Conservation (phyloP, 2,888 invertebrate genomes). For the Orchesellides sinensis region DNA sequence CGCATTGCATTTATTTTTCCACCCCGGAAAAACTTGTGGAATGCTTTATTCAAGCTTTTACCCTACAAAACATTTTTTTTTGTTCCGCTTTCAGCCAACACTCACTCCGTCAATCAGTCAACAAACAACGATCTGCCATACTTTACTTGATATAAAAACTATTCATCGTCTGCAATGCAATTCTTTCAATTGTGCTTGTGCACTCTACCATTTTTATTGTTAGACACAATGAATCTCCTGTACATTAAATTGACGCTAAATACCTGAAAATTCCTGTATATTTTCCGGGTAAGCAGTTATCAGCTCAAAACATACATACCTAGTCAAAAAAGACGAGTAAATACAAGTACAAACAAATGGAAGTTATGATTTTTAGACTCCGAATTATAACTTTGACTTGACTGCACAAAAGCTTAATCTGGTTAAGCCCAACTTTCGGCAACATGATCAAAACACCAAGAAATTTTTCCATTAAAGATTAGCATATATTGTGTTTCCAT, state of each 20-base stretch:
- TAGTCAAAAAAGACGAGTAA: no score
- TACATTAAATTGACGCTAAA: neutral
- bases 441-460: constrained; percentile 6
- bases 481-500: neutral
- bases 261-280: neutral
- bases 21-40: constrained; percentile 51
- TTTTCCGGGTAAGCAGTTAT: no score
- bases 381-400: no score
- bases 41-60: constrained; percentile 29
- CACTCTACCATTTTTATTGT: neutral
- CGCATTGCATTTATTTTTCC: constrained; percentile 13
- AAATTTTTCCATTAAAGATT: constrained; percentile 34
- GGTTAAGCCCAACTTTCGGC: no score
- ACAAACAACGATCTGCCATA: constrained; percentile 39
- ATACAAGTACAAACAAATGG: neutral
- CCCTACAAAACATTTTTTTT: constrained; percentile 14
- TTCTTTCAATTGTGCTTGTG: neutral
- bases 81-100: neutral
- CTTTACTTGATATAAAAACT: neutral
- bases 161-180: neutral
- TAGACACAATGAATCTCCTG: neutral
- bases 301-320: no score
- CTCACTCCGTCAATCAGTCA: constrained; percentile 32
- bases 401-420: no score
- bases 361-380: no score